Percentiles rank a stretch among this genome's conserved stretches.
Evolutionary conservation across 2,113 vertebrate genomes (phyloP).

Genomic region (Lagopus muta): DNA sequence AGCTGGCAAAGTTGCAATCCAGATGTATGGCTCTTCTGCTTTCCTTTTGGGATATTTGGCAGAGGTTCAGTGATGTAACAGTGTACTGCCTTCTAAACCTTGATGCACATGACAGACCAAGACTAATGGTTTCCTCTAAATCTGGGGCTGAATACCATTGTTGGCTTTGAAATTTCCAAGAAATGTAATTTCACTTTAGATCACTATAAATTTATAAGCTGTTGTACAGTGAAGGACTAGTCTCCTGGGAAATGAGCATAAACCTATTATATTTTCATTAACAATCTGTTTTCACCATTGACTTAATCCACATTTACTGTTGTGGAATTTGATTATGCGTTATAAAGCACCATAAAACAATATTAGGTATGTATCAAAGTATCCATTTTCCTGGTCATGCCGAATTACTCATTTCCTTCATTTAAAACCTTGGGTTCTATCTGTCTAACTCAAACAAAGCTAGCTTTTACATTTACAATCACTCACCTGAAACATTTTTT

Average conservation of each 20-base stretch:
- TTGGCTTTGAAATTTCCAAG: conserved; percentile 70
- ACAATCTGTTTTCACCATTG: conserved; percentile 73
- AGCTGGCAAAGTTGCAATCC: conserved; percentile 44
- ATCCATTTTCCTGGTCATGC: conserved; percentile 51
- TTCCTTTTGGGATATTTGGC: conserved; percentile 46
- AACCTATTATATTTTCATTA: conserved; percentile 73
- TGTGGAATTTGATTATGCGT: conserved; percentile 64
- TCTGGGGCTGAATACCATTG: conserved; percentile 67
- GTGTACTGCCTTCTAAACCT: conserved; percentile 60
- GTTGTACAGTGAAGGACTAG: conserved; percentile 68
- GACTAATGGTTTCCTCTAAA: conserved; percentile 77
- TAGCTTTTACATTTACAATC: conserved; percentile 6
- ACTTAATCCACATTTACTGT: conserved; percentile 69
- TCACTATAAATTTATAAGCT: conserved; percentile 75
- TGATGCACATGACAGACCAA: conserved; percentile 73
- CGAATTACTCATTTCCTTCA: conserved; percentile 56
- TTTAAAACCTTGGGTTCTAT: conserved; percentile 49
- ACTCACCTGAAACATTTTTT: conserved; percentile 8
- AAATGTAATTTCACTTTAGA: conserved; percentile 76
- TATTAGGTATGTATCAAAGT: conserved; percentile 60
- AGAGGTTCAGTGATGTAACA: conserved; percentile 61
- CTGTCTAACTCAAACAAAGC: conserved; percentile 27
- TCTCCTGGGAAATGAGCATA: conserved; percentile 65
- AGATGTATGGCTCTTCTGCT: conserved; percentile 49
- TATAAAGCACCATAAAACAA: conserved; percentile 64